Evolutionary conservation across 2,888 invertebrate genomes (phyloP).

Genomic region (Aleiodes alternator): DNA sequence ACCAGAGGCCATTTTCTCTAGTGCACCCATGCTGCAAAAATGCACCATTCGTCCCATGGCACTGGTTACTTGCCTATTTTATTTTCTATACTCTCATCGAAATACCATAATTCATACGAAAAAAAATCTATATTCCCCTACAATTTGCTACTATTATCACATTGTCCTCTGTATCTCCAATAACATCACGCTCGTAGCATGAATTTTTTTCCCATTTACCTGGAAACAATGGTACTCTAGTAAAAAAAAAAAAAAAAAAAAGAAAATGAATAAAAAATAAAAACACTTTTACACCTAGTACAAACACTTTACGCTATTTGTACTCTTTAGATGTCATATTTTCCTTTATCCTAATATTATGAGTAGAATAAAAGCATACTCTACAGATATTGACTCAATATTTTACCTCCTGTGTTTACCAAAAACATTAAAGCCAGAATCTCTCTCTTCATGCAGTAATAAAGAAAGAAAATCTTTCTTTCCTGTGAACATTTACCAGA

Average conservation of each 20-base stretch:
- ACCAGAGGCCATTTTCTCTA: constrained; percentile 33
- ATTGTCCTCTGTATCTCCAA: constrained; percentile 24
- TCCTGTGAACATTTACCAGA: not conserved
- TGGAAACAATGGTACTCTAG: not conserved
- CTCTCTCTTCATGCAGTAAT: constrained; percentile 21
- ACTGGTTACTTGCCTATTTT: constrained; percentile 39
- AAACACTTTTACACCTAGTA: not conserved
- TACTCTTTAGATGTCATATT: too few relatives aligned
- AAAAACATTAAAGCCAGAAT: constrained; percentile 20
- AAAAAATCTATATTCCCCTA: constrained; percentile 35
- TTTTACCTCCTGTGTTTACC: constrained; percentile 4
- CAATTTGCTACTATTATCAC: constrained; percentile 34
- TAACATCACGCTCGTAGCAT: too few relatives aligned
- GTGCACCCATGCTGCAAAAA: constrained; percentile 40
- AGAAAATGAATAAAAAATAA: constrained; percentile 4
- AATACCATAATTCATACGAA: constrained; percentile 34
- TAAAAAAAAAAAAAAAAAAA: not conserved
- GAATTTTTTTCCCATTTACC: not conserved
- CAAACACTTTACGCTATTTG: too few relatives aligned
- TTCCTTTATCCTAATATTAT: not conserved
- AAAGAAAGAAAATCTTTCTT: constrained; percentile 24
- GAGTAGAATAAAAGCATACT: not conserved
- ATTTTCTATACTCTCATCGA: constrained; percentile 10
- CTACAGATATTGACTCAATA: not conserved
- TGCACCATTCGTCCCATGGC: constrained; percentile 38